Evolutionary conservation across 2,113 vertebrate species (phyloP), one percentile per base, ranked within the genome.

Genomic region (Ammodytes marinus): DNA sequence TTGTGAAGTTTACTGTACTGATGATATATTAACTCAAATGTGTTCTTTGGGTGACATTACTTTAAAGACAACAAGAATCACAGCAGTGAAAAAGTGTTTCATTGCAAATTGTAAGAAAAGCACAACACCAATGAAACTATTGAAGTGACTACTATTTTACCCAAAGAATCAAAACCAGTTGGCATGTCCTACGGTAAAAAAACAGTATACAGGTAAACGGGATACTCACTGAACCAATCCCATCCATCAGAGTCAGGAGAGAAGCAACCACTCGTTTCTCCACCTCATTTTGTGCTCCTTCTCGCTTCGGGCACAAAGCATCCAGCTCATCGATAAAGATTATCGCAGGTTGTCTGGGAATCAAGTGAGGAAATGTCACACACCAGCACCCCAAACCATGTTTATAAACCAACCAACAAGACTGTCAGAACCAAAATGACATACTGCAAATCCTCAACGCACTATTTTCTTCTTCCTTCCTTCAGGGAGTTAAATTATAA

Each of bases 291-390:
- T 98, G 98, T 15, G 97, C 93, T 0, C 95, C 96, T 79, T 99
- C 98, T 92, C 98, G 94, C 91, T 96, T 98, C 0, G 98, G 97
- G 74, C 97, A 99, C 80, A 99, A 92, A 0, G 98, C 97, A 60
- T 99, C 98, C 79, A 99, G 88, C 83, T 99, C 98, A 69, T 99
- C 98, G 39, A 99, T 99, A 83, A 99, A 99, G 95, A 99, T 97
- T 80, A 99, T 95, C 1, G 98, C 96, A 1, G 98, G 98, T 1
- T 80, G 80, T 70, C 98, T 99, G 86, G 37, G 76, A 58, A 40
- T 58, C 12, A 61, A 35, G 39, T 3, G 0, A 15, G 47, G 14
- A 66, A 1, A 53, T 3, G 27, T 19, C 17, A 9, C 5, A 54
- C 9, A 60, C 9, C 0, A 58, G 70, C 43, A 1, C 1, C 35